Evolutionary conservation across 2,113 vertebrate genomes (phyloP), one percentile per base, ranked within the genome.

Genomic region (Leucopsar rothschildi): DNA sequence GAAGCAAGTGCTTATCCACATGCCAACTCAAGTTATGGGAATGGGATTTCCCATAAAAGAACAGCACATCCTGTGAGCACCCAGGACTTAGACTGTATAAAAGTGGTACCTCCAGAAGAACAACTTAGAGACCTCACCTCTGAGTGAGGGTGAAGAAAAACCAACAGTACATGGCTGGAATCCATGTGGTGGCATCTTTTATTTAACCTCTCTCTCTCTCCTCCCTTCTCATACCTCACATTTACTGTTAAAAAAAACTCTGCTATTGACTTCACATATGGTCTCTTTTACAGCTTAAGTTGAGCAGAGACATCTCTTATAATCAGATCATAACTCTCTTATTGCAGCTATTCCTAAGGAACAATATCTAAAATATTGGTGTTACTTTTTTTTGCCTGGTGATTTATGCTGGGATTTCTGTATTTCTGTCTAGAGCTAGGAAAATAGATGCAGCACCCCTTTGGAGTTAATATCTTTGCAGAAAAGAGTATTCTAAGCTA

Each of bases 181-280:
- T 42, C 20, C 44, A 24, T 0, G 0, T 9, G 11, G 8, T 50
- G 20, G 31, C 42, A 21, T 42, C 10, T 42, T 49, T 24, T 29
- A 3, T 31, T 66, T 31, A 66, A 35, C 35, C 4, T 47, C 15
- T n/a, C 33, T 40, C 33, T 40, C 35, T 35, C 42, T 35, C 5
- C 20, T 5, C 4, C 5, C 29, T 66, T 28, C 35, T 47, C 50
- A 9, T 29, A 23, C 12, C 29, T 40, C 31, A 50, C 10, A 50
- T 49, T 25, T 31, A 42, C 12, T 42, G 25, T 31, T 57, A 9
- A 49, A 39, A 68, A 57, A 35, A 35, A 20, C 35, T 57, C 42
- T 25, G 2, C 29, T 57, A 6, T 7, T 49, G 29, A 29, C n/a
- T n/a, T 25, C 44, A 39, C 14, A 8, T 40, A 42, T 17, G 44